Evolutionary conservation across 2,888 invertebrate species (phyloP).

Genomic region (Lordiphosa fenestrarum): DNA sequence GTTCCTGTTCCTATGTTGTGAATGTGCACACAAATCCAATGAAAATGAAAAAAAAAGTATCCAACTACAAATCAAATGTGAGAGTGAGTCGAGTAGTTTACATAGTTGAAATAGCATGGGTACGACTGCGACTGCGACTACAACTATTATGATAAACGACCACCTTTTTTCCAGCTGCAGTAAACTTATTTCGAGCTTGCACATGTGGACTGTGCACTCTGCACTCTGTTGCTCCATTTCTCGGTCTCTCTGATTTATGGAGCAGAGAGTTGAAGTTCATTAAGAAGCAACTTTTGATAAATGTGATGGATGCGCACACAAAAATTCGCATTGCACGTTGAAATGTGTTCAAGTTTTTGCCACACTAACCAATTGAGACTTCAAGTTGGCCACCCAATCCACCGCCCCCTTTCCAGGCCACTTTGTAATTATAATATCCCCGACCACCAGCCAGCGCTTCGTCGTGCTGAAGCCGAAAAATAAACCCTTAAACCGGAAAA

Average conservation of each 20-base stretch:
- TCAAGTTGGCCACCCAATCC: background rate
- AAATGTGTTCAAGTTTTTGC: slow-evolving; percentile 6
- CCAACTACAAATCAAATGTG: slow-evolving; percentile 10
- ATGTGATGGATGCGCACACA: slow-evolving; percentile 22
- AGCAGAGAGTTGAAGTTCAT: slow-evolving; percentile 23
- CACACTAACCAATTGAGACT: slow-evolving; percentile 13
- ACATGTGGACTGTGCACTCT: slow-evolving; percentile 7
- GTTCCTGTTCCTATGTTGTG: background rate
- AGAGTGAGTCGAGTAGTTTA: slow-evolving; percentile 8
- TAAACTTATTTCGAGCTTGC: slow-evolving; percentile 25
- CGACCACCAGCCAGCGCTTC: slow-evolving; percentile 1
- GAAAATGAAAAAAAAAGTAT: background rate
- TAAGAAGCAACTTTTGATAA: slow-evolving; percentile 19
- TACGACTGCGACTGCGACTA: slow-evolving; percentile 10
- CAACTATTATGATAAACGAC: slow-evolving; percentile 29
- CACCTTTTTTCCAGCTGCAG: slow-evolving; percentile 10
- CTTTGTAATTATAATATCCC: slow-evolving; percentile 28
- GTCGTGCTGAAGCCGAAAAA: slow-evolving; percentile 16
- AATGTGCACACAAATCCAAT: slow-evolving; percentile 20
- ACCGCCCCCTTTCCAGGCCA: background rate
- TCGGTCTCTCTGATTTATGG: slow-evolving; percentile 24
- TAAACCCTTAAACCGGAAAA: background rate
- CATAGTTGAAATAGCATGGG: slow-evolving; percentile 1
- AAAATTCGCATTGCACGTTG: slow-evolving; percentile 22
- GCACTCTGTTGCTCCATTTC: slow-evolving; percentile 1